These are phyloP conservation scores for Orchestia grillus DNA, from an alignment of 1,140 invertebrate species.

Conservation along the genomic window DNA sequence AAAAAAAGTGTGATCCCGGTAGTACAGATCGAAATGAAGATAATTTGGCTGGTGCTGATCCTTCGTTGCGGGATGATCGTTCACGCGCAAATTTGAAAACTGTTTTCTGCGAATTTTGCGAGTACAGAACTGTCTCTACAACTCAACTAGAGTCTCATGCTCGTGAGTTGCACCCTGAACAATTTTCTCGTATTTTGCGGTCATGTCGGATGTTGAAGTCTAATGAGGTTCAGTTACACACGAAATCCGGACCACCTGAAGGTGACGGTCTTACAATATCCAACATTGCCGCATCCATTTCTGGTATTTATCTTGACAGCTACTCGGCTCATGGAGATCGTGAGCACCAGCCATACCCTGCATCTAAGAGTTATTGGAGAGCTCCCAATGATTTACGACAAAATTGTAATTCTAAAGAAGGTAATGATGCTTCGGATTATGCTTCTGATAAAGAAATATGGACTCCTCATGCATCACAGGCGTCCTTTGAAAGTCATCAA, in stretches of 20 bases:
- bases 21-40: not conserved
- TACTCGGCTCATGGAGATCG: not conserved
- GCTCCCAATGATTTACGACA: not conserved
- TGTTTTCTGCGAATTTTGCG: not conserved
- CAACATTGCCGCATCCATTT: not conserved
- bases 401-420: not conserved
- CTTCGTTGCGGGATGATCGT: not conserved
- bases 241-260: not conserved
- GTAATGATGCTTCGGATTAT: not conserved
- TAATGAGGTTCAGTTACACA: not conserved
- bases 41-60: not conserved
- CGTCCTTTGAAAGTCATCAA: not conserved
- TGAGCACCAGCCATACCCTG: not conserved
- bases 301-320: not conserved
- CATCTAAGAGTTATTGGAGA: not conserved
- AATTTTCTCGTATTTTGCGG: not conserved
- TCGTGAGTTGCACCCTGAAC: constrained; percentile 32
- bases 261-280: not conserved
- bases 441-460: not conserved
- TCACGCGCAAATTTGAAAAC: not conserved
- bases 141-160: constrained; percentile 27
- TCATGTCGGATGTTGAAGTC: not conserved
- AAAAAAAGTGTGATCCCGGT: not conserved
- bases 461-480: not conserved
- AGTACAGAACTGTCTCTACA: not conserved